phyloP scores from a whole-genome alignment of 2,113 vertebrate genomes.

The Pelusios castaneus region DNA sequence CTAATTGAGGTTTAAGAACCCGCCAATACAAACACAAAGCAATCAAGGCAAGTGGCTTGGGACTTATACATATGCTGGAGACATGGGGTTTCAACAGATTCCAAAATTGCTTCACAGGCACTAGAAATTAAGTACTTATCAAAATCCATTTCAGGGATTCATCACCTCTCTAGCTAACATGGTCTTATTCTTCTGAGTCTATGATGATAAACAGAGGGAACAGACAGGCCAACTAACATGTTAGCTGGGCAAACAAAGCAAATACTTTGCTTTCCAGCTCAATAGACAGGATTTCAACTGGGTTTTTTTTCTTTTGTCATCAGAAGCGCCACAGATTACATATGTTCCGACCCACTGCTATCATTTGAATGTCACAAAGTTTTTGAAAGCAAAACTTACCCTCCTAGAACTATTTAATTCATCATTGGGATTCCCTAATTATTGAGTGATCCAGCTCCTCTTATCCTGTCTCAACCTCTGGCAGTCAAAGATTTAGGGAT shows the following conservation, averaged over 20 bases:
- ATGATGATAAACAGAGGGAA: background rate
- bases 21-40: background rate
- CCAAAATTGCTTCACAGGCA: background rate
- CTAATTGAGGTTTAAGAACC: background rate
- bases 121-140: background rate
- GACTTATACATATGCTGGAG: accelerated
- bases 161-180: background rate
- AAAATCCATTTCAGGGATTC: background rate
- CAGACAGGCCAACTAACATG: background rate
- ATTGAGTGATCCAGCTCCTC: no score
- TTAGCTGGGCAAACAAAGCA: background rate
- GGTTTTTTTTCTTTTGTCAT: background rate
- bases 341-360: background rate
- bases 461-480: no score
- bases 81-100: background rate
- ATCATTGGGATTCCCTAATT: no score
- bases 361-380: background rate
- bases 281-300: background rate
- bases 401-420: no score
- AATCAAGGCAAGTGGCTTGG: background rate
- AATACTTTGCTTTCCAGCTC: background rate
- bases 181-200: background rate
- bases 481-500: no score
- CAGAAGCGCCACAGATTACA: background rate
- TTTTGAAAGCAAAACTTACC: background rate